Conservation (phyloP, 2,113 vertebrate species). For the Passer domesticus region DNA sequence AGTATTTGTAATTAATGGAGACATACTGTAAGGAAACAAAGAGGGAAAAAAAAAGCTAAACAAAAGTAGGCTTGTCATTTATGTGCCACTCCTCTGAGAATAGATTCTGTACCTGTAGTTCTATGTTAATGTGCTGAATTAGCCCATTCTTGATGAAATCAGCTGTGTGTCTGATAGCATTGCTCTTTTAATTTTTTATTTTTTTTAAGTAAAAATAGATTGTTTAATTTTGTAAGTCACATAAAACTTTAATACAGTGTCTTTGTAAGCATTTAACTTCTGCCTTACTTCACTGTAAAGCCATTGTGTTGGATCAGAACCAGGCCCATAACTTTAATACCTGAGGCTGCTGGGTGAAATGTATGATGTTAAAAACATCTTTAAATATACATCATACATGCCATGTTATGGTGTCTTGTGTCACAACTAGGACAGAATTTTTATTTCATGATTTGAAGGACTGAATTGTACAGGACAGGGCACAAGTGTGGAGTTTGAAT, state of each 20-base stretch:
- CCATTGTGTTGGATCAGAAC: neutral
- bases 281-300: neutral
- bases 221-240: neutral
- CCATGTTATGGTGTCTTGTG: neutral
- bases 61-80: neutral
- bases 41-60: neutral
- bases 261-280: neutral
- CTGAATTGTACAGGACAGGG: neutral
- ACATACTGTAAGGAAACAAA: neutral
- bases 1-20: neutral
- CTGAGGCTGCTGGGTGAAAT: neutral
- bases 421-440: neutral
- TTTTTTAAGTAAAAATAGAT: neutral
- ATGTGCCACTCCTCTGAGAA: neutral
- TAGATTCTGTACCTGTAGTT: neutral
- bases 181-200: neutral
- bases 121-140: neutral
- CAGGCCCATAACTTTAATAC: neutral
- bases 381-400: accelerated
- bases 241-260: neutral
- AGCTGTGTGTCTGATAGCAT: neutral
- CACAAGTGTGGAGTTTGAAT: neutral
- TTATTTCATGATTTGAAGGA: neutral
- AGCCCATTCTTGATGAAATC: neutral
- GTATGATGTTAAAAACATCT: neutral